Percentiles rank a stretch among this genome's conserved stretches.
Evolutionary conservation across 2,113 vertebrate species (phyloP).

Genomic region (Haemorhous mexicanus): DNA sequence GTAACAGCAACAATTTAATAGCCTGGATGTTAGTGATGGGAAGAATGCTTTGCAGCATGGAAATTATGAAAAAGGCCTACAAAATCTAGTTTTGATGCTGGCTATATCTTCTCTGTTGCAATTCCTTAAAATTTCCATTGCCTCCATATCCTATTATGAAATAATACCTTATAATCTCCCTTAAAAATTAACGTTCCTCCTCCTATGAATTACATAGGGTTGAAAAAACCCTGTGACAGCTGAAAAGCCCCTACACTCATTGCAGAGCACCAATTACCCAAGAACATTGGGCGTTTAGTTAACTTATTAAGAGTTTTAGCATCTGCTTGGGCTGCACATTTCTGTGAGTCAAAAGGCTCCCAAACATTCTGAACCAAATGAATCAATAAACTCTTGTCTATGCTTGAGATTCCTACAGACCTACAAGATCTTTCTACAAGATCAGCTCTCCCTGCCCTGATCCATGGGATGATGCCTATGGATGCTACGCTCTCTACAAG

Average conservation of each 20-base stretch:
- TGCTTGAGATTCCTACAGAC: background rate
- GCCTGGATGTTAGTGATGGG: background rate
- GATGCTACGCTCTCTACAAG: background rate
- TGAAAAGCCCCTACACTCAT: background rate
- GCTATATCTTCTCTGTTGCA: background rate
- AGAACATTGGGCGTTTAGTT: background rate
- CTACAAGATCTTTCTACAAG: background rate
- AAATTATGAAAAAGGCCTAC: background rate
- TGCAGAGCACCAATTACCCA: background rate
- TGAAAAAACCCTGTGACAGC: background rate
- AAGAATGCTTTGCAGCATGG: background rate
- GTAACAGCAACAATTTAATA: background rate
- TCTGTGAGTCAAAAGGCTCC: background rate
- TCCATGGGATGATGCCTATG: accelerated
- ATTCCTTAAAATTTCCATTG: background rate
- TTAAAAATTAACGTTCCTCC: background rate
- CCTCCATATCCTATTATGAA: background rate
- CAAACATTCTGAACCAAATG: background rate
- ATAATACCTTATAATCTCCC: background rate
- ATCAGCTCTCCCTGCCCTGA: background rate
- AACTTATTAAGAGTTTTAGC: background rate
- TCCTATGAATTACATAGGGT: background rate
- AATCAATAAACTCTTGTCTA: background rate
- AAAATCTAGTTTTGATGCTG: background rate
- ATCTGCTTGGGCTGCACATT: background rate